Evolutionary conservation across 1,140 invertebrate species (phyloP), one percentile per base, ranked within the genome.

Genomic region (Colletes latitarsis): DNA sequence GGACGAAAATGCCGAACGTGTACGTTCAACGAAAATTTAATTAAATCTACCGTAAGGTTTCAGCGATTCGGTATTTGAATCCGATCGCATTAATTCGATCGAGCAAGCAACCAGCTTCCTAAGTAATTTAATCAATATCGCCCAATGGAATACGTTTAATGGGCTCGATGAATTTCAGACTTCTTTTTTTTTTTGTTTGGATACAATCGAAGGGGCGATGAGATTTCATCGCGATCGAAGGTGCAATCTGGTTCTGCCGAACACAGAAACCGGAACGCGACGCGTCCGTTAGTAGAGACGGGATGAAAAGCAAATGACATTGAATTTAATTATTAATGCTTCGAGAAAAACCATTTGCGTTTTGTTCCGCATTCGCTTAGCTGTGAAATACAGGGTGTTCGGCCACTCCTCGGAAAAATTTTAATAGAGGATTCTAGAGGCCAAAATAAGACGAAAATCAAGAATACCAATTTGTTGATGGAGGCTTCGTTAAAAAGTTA

Each of bases 91-190:
- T 77, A 70, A 78, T 72, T n/a, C 69, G 77, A 72, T 78, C 69
- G 69, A 46, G 69, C 77, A 78, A 78, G 69, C 69, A 70, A 77
- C 69, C 75, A 43, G 49, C 19, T 62, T 30, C 12, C 69, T 73
- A 78, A 78, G 77, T 72, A 73, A 78, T 78, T 78, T 78, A 62
- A 72, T 78, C 69, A 70, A 78, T 78, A 78, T 64, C 69, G 58
- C 21, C 49, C 6, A 53, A 53, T 21, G 3, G 69, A 64, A 43
- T 49, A 64, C 60, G 49, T 63, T 78, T 78, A 72, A 78, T 30
- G 49, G 66, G 8, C 66, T 41, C 55, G n/a, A 77, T 77, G 62
- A 77, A 77, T 77, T 77, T 60, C 67, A 57, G n/a, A 30, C 66
- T 68, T 41, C 39, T n/a, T 5, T 64, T 49, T 64, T 41, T n/a